These are phyloP conservation scores for Natator depressus DNA, from an alignment of 2,113 vertebrate genomes.

Conservation along the genomic window DNA sequence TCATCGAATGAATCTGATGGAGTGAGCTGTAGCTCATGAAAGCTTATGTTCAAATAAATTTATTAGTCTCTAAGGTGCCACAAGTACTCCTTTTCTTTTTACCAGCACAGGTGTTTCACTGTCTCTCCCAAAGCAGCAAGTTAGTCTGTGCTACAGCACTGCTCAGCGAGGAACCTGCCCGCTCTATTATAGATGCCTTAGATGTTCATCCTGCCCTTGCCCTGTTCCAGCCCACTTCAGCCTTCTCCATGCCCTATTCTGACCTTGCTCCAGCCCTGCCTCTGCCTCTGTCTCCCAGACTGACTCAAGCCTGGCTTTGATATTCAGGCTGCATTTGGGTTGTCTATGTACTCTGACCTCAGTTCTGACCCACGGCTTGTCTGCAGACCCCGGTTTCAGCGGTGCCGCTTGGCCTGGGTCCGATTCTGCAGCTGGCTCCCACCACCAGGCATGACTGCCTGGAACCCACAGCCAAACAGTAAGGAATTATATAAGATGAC, in stretches of 20 bases:
- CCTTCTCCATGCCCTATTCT: background rate
- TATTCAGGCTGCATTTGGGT: background rate
- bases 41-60: too few relatives aligned
- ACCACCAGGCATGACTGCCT: background rate
- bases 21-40: too few relatives aligned
- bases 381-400: background rate
- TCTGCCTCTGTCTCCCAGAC: background rate
- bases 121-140: background rate
- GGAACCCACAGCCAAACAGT: background rate
- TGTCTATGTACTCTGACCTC: background rate
- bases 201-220: background rate
- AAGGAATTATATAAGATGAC: constrained; percentile 65
- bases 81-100: too few relatives aligned
- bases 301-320: background rate
- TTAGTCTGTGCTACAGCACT: background rate
- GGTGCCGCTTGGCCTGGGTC: background rate
- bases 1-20: too few relatives aligned
- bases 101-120: background rate
- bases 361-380: background rate
- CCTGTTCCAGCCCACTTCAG: background rate
- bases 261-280: background rate
- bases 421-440: background rate
- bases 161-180: background rate
- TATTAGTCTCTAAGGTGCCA: too few relatives aligned
- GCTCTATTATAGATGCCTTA: background rate